Percentiles rank a stretch among this genome's conserved stretches.
Conservation (phyloP, 2,113 vertebrate genomes). For the Cynopterus brachyotis region DNA sequence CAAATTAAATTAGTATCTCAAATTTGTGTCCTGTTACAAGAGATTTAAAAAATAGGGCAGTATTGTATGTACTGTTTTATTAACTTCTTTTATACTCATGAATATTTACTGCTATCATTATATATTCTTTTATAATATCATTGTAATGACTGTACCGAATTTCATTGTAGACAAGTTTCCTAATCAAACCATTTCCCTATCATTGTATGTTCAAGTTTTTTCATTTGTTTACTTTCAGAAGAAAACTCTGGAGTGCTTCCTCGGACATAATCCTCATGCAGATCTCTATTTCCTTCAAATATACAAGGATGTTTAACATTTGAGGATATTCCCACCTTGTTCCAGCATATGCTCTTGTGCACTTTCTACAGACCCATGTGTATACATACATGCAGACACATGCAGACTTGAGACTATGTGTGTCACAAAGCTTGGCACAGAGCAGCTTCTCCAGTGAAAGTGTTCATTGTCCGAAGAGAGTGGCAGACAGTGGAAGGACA, state of each 20-base stretch:
- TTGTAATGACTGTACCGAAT: not conserved
- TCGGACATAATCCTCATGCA: not conserved
- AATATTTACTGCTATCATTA: not conserved
- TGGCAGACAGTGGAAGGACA: not conserved
- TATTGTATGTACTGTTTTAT: not conserved
- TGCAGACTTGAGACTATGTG: not conserved
- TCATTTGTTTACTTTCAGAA: not conserved
- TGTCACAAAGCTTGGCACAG: not conserved
- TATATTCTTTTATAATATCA: not conserved
- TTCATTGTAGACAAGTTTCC: not conserved
- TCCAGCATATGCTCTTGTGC: not conserved
- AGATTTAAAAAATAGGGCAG: not conserved
- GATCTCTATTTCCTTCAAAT: not conserved
- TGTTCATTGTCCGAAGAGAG: not conserved
- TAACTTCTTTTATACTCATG: not conserved
- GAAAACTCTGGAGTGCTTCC: conserved; percentile 18
- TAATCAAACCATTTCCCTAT: not conserved
- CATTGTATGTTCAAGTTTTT: not conserved
- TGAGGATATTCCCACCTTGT: not conserved
- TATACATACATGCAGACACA: fast-evolving
- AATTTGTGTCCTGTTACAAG: not conserved
- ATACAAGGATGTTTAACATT: not conserved
- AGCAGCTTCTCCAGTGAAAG: not conserved
- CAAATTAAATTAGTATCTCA: not conserved
- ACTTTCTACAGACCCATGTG: not conserved